Conservation (phyloP, 1,140 invertebrate genomes). For the Cotesia chilonis region DNA sequence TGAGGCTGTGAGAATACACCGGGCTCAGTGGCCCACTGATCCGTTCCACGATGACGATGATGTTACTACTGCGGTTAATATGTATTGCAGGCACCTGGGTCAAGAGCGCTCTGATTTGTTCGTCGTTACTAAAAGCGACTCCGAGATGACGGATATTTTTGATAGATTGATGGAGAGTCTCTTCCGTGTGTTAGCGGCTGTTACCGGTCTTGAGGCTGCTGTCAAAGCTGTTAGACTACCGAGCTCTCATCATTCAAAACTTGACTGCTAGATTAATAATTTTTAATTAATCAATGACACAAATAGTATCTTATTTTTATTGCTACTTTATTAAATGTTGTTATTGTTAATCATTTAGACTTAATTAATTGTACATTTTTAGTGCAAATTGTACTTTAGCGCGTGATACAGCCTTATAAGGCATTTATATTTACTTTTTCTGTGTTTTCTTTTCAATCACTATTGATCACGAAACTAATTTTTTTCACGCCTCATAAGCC, state of each 20-base stretch:
- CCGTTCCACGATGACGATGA: slow-evolving; percentile 70
- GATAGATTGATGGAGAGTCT: slow-evolving; percentile 73
- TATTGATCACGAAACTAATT: background rate
- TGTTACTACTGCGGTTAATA: slow-evolving; percentile 74
- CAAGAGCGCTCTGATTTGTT: slow-evolving; percentile 74
- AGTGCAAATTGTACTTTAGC: background rate
- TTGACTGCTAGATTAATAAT: slow-evolving; percentile 52
- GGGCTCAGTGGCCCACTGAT: slow-evolving; percentile 71
- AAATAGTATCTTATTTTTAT: background rate
- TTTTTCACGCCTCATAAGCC: too few species aligned
- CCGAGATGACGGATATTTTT: slow-evolving; percentile 73
- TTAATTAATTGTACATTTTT: background rate
- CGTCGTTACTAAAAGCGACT: slow-evolving; percentile 70
- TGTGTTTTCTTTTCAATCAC: slow-evolving; percentile 15
- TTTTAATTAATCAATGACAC: background rate
- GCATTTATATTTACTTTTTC: slow-evolving; percentile 10
- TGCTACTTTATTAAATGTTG: background rate
- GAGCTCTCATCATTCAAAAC: slow-evolving; percentile 54
- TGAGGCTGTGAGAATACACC: slow-evolving; percentile 71
- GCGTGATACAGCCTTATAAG: slow-evolving; percentile 1
- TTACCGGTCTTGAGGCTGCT: slow-evolving; percentile 66
- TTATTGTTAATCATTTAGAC: background rate
- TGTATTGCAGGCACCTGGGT: slow-evolving; percentile 76
- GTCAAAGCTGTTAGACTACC: slow-evolving; percentile 55
- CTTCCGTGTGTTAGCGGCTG: slow-evolving; percentile 71